phyloP scores from a whole-genome alignment of 2,888 invertebrate species.

The Geophilus truncorum region DNA sequence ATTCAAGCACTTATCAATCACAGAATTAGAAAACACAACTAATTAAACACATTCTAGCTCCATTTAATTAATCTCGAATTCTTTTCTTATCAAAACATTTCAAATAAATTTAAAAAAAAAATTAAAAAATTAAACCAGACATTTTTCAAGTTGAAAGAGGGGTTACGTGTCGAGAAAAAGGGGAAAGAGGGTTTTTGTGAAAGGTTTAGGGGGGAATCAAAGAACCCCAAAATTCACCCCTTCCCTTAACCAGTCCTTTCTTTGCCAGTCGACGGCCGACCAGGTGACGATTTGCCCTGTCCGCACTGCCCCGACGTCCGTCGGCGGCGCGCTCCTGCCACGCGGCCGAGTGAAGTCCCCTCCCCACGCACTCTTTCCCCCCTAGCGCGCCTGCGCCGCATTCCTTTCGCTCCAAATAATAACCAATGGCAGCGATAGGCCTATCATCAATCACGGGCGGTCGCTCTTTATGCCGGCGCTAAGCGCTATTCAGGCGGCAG shows the following conservation, averaged over 20 bases:
- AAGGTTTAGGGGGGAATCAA: neutral
- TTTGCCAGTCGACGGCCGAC: neutral
- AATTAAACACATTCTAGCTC: neutral
- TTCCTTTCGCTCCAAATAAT: conserved; percentile 35
- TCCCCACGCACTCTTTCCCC: neutral
- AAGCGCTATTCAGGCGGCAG: conserved; percentile 27
- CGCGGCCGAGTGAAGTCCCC: neutral
- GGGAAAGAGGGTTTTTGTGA: neutral
- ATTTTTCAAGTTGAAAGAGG: too few relatives aligned
- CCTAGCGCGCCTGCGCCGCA: conserved; percentile 30
- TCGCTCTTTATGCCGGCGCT: conserved; percentile 29
- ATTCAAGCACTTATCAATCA: neutral
- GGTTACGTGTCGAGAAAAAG: neutral
- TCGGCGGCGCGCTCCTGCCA: neutral
- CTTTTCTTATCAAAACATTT: neutral
- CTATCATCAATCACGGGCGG: conserved; percentile 33
- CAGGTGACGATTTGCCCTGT: neutral
- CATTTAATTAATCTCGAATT: neutral
- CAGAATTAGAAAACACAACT: neutral
- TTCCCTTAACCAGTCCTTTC: conserved; percentile 11
- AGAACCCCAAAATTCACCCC: neutral
- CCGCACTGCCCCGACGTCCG: neutral
- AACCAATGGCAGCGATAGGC: conserved; percentile 33
- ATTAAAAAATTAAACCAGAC: neutral
- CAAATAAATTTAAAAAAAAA: neutral